A percentile compares a stretch with the other conserved stretches of the same genome.
Conservation (phyloP, 2,888 invertebrate species). For the Brachyopa scutellaris region DNA sequence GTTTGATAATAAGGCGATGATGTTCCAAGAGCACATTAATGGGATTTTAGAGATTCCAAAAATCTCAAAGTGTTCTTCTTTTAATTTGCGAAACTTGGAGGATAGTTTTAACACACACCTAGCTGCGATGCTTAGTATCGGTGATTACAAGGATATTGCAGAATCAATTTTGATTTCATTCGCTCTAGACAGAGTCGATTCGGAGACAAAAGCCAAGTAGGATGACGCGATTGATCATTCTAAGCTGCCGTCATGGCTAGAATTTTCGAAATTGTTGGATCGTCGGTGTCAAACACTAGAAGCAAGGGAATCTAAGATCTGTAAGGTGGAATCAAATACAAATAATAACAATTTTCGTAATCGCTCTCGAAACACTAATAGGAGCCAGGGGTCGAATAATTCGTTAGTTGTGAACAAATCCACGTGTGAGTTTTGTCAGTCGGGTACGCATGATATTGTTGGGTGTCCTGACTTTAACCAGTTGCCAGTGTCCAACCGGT, state of each 20-base stretch:
- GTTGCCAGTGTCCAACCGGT: background rate
- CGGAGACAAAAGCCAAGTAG: too few relatives aligned
- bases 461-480: slow-evolving; percentile 1
- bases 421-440: slow-evolving; percentile 1
- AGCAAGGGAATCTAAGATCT: too few relatives aligned
- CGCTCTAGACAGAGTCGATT: slow-evolving; percentile 16
- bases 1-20: slow-evolving; percentile 1
- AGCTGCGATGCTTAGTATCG: slow-evolving; percentile 1
- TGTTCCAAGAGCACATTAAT: slow-evolving; percentile 12
- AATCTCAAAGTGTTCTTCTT: background rate
- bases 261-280: background rate
- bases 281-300: too few relatives aligned
- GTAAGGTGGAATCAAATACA: too few relatives aligned
- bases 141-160: slow-evolving; percentile 18
- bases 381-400: background rate
- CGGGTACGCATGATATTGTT: background rate
- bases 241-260: background rate
- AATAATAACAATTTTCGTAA: background rate
- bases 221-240: too few relatives aligned
- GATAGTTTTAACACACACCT: slow-evolving; percentile 24
- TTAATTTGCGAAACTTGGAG: background rate
- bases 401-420: background rate
- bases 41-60: slow-evolving; percentile 3
- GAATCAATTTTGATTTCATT: slow-evolving; percentile 2
- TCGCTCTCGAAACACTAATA: background rate